phyloP scores from a whole-genome alignment of 2,797 vertebrate species.

The Acanthurus leucopareius region DNA sequence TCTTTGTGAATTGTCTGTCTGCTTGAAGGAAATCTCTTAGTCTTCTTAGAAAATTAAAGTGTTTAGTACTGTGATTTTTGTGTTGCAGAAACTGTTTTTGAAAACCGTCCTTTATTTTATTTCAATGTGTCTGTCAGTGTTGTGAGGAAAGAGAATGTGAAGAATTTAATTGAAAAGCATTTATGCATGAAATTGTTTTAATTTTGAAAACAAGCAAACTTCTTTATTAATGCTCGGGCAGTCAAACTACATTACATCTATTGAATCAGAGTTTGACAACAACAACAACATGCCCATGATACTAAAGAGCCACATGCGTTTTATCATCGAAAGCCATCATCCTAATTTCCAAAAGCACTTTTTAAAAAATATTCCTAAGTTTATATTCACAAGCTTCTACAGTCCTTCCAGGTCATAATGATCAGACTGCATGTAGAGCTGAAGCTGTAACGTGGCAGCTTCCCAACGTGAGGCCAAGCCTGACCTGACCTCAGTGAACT shows the following conservation, averaged over 20 bases:
- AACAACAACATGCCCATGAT: background rate
- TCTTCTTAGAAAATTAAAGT: slow-evolving; percentile 74
- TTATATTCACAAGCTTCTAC: background rate
- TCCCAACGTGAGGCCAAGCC: slow-evolving; percentile 20
- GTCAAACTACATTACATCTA: background rate
- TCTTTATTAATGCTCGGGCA: background rate
- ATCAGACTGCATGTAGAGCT: slow-evolving; percentile 2
- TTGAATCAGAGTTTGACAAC: background rate
- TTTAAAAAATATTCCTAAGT: background rate
- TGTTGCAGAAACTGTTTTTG: background rate
- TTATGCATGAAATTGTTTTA: background rate
- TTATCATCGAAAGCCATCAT: background rate
- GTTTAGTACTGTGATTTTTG: slow-evolving; percentile 53
- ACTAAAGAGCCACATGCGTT: background rate
- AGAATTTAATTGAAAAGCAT: background rate
- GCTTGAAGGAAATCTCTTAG: slow-evolving; percentile 51
- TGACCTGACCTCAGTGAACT: background rate
- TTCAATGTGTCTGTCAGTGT: background rate
- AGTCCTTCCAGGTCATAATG: background rate
- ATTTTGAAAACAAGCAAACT: background rate
- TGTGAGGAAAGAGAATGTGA: background rate
- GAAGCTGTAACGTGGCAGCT: background rate
- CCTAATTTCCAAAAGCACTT: background rate
- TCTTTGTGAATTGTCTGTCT: slow-evolving; percentile 67
- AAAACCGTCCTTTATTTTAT: background rate